These are phyloP conservation scores for Hylaeus volcanicus DNA, from an alignment of 1,140 invertebrate genomes.

Conservation along the genomic window DNA sequence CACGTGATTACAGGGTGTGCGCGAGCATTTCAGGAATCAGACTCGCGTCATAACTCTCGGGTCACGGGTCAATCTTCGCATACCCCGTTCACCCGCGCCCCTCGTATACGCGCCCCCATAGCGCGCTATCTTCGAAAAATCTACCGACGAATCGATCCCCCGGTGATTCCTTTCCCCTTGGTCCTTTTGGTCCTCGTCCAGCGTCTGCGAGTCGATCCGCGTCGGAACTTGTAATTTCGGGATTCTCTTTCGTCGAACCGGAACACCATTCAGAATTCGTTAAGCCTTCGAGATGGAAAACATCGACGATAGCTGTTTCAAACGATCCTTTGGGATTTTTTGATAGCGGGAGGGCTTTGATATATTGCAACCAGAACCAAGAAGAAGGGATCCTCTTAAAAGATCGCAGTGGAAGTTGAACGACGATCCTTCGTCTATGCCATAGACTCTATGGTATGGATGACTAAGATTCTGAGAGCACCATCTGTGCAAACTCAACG, in stretches of 20 bases:
- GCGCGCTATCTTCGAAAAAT: constrained; percentile 43
- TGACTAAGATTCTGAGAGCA: no score
- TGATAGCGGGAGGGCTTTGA: no score
- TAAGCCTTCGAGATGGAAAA: no score
- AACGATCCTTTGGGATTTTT: no score
- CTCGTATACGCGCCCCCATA: neutral
- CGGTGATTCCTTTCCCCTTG: neutral
- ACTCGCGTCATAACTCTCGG: constrained; percentile 64
- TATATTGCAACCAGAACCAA: no score
- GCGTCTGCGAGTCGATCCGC: neutral
- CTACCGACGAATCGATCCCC: constrained; percentile 45
- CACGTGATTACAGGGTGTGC: constrained; percentile 64
- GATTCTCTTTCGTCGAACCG: neutral
- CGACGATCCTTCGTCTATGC: no score
- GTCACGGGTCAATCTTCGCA: constrained; percentile 59
- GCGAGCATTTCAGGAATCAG: constrained; percentile 66
- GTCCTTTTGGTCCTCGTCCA: neutral
- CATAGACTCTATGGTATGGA: no score
- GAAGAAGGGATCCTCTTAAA: no score
- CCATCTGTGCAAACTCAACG: no score
- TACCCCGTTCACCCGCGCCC: neutral
- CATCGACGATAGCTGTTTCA: no score
- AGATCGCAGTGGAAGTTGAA: no score
- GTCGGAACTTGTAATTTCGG: neutral
- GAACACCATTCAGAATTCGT: neutral